Evolutionary conservation across 35 echinoderm and acorn worm genomes (phyloP).

Genomic region (Lytechinus variegatus): DNA sequence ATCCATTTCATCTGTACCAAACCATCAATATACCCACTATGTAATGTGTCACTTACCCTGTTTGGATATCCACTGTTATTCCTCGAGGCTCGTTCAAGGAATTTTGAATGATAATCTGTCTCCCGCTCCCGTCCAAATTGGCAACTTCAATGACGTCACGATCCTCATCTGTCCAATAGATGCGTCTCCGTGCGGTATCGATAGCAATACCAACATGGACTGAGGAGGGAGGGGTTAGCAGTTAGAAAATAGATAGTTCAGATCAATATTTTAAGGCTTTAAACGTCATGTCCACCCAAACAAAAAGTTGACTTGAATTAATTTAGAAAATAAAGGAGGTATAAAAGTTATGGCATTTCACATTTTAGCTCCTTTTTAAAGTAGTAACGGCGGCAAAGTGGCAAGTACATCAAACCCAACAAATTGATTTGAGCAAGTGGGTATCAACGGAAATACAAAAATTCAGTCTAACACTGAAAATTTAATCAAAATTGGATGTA

Average conservation of each 20-base stretch:
- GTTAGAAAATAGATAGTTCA: no score
- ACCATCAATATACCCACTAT: background rate
- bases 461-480: background rate
- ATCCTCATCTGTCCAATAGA: slow-evolving; percentile 86
- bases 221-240: background rate
- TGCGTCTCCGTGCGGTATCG: slow-evolving; percentile 67
- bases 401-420: no score
- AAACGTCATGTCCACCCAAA: no score
- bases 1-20: background rate
- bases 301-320: no score
- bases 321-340: no score
- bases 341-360: no score
- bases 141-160: slow-evolving; percentile 71
- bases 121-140: slow-evolving; percentile 67
- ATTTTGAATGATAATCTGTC: slow-evolving; percentile 64
- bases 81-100: slow-evolving; percentile 84
- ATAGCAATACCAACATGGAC: slow-evolving; percentile 80
- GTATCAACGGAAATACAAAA: no score
- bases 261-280: no score
- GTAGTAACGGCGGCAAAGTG: no score
- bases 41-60: slow-evolving; percentile 67
- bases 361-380: no score
- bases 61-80: slow-evolving; percentile 62
- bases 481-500: background rate
- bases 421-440: no score